Evolutionary conservation across 1,140 invertebrate genomes (phyloP).

Genomic region (Cyclargus thomasi): DNA sequence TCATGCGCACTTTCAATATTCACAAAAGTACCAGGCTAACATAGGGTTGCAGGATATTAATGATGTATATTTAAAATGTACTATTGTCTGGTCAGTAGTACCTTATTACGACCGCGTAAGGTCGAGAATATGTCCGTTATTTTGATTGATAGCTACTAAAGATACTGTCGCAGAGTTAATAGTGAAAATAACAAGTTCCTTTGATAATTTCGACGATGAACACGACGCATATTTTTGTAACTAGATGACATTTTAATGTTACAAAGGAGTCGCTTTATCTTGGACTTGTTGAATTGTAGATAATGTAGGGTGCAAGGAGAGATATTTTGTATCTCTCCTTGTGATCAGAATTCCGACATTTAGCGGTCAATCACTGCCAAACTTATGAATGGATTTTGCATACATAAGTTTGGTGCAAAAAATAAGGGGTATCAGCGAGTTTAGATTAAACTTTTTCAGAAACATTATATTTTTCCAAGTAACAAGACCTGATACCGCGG

Average conservation of each 20-base stretch:
- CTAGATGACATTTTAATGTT: conserved; percentile 3
- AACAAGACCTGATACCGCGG: too few relatives aligned
- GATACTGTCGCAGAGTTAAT: conserved; percentile 53
- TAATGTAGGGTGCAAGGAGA: too few relatives aligned
- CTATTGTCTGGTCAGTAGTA: not conserved
- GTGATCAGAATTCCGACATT: too few relatives aligned
- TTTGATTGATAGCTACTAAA: conserved; percentile 37
- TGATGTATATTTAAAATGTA: not conserved
- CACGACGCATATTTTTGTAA: conserved; percentile 35
- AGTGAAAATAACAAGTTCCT: conserved; percentile 44
- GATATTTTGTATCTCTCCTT: too few relatives aligned
- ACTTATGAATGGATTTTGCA: too few relatives aligned
- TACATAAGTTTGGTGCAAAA: too few relatives aligned
- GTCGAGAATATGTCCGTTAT: conserved; percentile 19
- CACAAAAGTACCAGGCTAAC: not conserved
- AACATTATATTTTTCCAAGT: too few relatives aligned
- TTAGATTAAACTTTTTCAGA: too few relatives aligned
- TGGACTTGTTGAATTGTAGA: too few relatives aligned
- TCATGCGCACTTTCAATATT: not conserved
- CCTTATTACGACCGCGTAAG: not conserved
- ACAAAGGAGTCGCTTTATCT: too few relatives aligned
- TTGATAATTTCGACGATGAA: conserved; percentile 38
- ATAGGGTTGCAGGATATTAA: not conserved
- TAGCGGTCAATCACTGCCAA: too few relatives aligned
- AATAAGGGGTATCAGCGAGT: too few relatives aligned